Conservation (phyloP, 2,113 vertebrate species). For the Halichoerus grypus region DNA sequence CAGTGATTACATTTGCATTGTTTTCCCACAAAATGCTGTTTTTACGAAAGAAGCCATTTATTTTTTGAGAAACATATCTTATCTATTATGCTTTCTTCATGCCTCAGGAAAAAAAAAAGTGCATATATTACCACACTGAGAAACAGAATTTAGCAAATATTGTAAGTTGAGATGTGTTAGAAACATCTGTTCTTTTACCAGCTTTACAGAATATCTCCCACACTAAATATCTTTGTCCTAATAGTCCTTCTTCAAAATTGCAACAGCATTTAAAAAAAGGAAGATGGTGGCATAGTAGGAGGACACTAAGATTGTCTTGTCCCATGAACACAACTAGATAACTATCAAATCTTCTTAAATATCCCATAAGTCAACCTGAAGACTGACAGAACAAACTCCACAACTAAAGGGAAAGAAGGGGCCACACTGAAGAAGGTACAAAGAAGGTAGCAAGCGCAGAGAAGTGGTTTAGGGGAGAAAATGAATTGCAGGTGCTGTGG, state of each 20-base stretch:
- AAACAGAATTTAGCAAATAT: constrained; percentile 22
- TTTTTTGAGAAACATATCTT: background rate
- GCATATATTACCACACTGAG: background rate
- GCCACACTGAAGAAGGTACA: background rate
- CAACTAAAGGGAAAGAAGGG: background rate
- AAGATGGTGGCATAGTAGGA: background rate
- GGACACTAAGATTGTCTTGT: background rate
- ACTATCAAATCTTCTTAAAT: background rate
- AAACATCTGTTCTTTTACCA: background rate
- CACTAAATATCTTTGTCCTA: background rate
- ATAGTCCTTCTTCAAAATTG: background rate
- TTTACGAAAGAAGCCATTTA: background rate
- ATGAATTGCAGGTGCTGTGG: background rate
- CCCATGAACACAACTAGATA: background rate
- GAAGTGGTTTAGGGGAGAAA: background rate
- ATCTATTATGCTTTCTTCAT: constrained; percentile 5
- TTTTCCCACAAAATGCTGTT: constrained; percentile 20
- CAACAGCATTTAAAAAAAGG: background rate
- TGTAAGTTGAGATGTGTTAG: background rate
- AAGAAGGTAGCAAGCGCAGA: background rate
- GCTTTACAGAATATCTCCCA: background rate
- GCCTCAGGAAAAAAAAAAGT: background rate
- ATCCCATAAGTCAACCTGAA: background rate
- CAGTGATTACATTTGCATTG: constrained; percentile 46
- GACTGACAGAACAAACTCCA: background rate